Percentiles rank a stretch among this genome's conserved stretches.
These are phyloP conservation scores for Cosmorhoe ocellata DNA, from an alignment of 2,888 invertebrate species.

Conservation along the genomic window DNA sequence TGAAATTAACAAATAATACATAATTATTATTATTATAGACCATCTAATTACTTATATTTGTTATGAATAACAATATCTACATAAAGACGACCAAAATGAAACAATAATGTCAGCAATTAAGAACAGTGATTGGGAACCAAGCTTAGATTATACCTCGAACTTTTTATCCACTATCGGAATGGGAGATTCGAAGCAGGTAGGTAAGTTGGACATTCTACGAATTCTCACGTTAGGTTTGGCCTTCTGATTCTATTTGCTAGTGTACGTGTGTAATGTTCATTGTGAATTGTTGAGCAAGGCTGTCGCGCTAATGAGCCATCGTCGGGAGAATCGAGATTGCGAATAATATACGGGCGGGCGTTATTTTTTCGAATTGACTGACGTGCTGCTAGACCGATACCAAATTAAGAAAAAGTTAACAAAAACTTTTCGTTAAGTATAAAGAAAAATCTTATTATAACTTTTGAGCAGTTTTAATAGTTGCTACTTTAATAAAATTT, in stretches of 20 bases:
- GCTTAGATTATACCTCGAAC: slow-evolving; percentile 5
- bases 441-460: too few species aligned
- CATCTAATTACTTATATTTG: too few species aligned
- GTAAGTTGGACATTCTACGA: slow-evolving; percentile 27
- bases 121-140: background rate
- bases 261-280: slow-evolving; percentile 51
- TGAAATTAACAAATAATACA: too few species aligned
- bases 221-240: slow-evolving; percentile 58
- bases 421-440: too few species aligned
- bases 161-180: slow-evolving; percentile 22
- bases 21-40: too few species aligned
- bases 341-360: slow-evolving; percentile 62
- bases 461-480: too few species aligned
- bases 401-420: too few species aligned
- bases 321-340: slow-evolving; percentile 55
- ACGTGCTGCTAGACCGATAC: slow-evolving; percentile 60
- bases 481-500: too few species aligned
- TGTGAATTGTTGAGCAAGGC: slow-evolving; percentile 67
- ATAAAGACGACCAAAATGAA: too few species aligned
- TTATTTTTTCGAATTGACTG: slow-evolving; percentile 67
- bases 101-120: too few species aligned
- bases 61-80: too few species aligned
- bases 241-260: slow-evolving; percentile 53
- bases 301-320: slow-evolving; percentile 60
- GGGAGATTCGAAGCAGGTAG: slow-evolving; percentile 27